phyloP scores from a whole-genome alignment of 2,797 vertebrate species.

The Malurus leucopterus region DNA sequence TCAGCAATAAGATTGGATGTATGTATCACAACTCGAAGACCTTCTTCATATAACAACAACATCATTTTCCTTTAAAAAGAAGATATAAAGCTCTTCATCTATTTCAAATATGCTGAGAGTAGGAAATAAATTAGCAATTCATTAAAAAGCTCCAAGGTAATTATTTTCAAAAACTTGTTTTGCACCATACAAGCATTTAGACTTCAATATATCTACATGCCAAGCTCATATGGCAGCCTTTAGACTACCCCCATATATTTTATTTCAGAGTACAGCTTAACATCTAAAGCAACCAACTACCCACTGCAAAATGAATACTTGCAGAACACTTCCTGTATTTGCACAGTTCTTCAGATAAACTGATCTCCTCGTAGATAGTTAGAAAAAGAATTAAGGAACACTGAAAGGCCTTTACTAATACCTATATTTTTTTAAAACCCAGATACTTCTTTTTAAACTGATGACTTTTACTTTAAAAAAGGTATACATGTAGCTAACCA shows the following conservation, averaged over 20 bases:
- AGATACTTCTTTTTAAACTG: neutral
- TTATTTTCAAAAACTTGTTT: neutral
- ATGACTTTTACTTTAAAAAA: neutral
- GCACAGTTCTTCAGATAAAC: neutral
- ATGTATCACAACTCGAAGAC: slow-evolving; percentile 90
- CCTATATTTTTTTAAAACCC: neutral
- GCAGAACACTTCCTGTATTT: neutral
- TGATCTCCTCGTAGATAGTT: neutral
- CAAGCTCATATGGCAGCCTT: neutral
- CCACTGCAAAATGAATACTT: neutral
- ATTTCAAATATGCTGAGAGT: neutral
- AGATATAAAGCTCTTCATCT: neutral
- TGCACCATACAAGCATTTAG: neutral
- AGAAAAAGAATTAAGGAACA: neutral
- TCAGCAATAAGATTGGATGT: slow-evolving; percentile 94
- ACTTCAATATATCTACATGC: neutral
- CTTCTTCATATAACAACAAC: slow-evolving; percentile 92
- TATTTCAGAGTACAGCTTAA: neutral
- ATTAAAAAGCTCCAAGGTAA: neutral
- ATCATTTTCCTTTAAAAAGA: slow-evolving; percentile 89
- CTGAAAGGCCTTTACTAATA: neutral
- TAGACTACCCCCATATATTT: neutral
- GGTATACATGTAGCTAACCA: neutral
- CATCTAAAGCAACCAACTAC: neutral
- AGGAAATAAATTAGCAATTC: neutral